Percentiles rank a stretch among this genome's conserved stretches.
phyloP scores from a whole-genome alignment of 2,888 invertebrate species.

The Ypsolopha scabrella region DNA sequence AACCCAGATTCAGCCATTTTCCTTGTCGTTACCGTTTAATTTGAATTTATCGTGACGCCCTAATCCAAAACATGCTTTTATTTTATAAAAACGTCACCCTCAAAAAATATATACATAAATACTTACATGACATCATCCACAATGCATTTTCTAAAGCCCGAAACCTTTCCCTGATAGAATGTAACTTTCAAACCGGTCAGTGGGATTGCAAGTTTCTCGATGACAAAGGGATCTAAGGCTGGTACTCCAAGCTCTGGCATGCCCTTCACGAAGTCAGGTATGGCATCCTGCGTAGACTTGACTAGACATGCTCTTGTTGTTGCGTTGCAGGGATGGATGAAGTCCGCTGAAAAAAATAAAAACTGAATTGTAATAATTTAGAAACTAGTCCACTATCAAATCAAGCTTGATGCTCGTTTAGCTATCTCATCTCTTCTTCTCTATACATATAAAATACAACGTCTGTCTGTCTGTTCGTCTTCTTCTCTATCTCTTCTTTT shows the following conservation, averaged over 20 bases:
- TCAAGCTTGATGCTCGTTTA: too few species aligned
- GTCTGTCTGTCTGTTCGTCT: too few species aligned
- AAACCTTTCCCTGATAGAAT: slow-evolving; percentile 48
- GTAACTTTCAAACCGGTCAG: slow-evolving; percentile 48
- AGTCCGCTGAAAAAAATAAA: slow-evolving; percentile 37
- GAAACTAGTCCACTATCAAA: too few species aligned
- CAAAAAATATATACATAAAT: not conserved
- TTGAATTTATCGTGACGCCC: too few species aligned
- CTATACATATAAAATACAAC: too few species aligned
- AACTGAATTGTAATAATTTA: too few species aligned
- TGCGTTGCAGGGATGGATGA: slow-evolving; percentile 45
- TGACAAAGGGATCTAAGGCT: slow-evolving; percentile 44
- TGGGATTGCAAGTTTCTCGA: slow-evolving; percentile 46
- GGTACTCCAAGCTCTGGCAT: slow-evolving; percentile 36
- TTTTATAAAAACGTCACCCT: not conserved
- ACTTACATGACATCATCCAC: slow-evolving; percentile 54
- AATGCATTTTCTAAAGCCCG: slow-evolving; percentile 48
- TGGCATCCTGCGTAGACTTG: slow-evolving; percentile 43
- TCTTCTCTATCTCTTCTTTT: too few species aligned
- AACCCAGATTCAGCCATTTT: too few species aligned
- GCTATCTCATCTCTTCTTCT: too few species aligned
- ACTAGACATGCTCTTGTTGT: slow-evolving; percentile 40
- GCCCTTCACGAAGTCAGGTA: slow-evolving; percentile 53
- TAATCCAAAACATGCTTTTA: too few species aligned
- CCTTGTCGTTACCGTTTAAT: too few species aligned